phyloP scores from a whole-genome alignment of 2,797 vertebrate species.

The Malacoraja senta region DNA sequence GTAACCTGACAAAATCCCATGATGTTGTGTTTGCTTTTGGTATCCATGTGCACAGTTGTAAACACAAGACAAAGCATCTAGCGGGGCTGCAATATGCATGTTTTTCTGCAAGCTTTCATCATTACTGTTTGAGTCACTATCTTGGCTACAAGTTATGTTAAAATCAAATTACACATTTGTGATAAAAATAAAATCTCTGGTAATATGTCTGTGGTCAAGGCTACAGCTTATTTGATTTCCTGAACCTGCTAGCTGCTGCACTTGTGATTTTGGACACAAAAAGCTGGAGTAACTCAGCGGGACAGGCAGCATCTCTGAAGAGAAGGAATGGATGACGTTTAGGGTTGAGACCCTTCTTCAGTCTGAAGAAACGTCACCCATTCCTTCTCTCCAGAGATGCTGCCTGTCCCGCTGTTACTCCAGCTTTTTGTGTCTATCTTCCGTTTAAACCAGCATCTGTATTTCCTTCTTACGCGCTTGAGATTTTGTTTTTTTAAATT shows the following conservation, averaged over 20 bases:
- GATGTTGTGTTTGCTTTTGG: neutral
- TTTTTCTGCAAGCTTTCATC: neutral
- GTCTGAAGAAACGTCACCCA: too few relatives aligned
- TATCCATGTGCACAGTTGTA: conserved; percentile 16
- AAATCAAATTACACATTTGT: neutral
- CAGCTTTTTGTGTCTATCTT: too few relatives aligned
- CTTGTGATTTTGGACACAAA: too few relatives aligned
- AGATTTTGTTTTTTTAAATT: too few relatives aligned
- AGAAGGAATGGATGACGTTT: too few relatives aligned
- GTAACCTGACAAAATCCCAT: neutral
- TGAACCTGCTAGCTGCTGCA: neutral
- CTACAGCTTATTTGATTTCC: neutral
- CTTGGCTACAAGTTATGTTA: neutral
- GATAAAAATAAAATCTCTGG: neutral
- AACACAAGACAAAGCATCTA: neutral
- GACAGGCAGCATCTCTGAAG: too few relatives aligned
- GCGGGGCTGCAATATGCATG: neutral
- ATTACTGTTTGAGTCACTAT: conserved; percentile 18
- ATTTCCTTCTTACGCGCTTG: too few relatives aligned
- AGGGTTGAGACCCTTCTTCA: too few relatives aligned
- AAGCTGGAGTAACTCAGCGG: too few relatives aligned
- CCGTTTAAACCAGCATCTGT: too few relatives aligned
- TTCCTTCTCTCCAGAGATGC: too few relatives aligned
- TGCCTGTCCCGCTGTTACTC: too few relatives aligned
- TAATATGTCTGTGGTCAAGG: neutral